A percentile compares a stretch with the other conserved stretches of the same genome.
These are phyloP conservation scores for Aplidium turbinatum DNA, from an alignment of 23 tunicate genomes.

Conservation along the genomic window DNA sequence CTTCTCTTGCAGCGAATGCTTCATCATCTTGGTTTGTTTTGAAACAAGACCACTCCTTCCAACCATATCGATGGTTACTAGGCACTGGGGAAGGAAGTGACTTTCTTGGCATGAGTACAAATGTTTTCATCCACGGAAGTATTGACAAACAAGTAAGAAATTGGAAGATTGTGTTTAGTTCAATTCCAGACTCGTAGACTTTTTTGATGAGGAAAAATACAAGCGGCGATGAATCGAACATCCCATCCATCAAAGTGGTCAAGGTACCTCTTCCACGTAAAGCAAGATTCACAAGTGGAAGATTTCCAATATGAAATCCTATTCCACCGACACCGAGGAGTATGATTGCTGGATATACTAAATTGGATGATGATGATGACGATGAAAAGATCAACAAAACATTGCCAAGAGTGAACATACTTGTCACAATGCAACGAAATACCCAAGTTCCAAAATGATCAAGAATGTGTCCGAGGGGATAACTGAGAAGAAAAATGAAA, in stretches of 20 bases:
- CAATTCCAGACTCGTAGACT: conserved; percentile 31
- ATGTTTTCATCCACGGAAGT: conserved; percentile 52
- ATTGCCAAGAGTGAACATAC: too few species aligned
- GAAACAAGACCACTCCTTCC: conserved; percentile 6
- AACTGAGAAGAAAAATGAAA: conserved; percentile 8
- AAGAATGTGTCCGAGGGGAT: conserved; percentile 37
- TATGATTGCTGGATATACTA: conserved; percentile 43
- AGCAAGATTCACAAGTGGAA: conserved; percentile 50
- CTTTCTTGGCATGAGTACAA: conserved; percentile 37
- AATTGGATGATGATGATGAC: conserved; percentile 16
- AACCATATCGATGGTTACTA: not conserved
- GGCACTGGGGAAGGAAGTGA: conserved; percentile 29
- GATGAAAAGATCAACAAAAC: too few species aligned
- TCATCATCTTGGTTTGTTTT: not conserved
- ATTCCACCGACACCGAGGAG: conserved; percentile 35
- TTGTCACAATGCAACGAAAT: conserved; percentile 23
- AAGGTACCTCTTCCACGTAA: conserved; percentile 16
- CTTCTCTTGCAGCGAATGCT: too few species aligned
- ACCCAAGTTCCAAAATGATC: conserved; percentile 57
- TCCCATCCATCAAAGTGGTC: conserved; percentile 44
- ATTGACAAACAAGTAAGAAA: conserved; percentile 22
- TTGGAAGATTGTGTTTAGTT: conserved; percentile 24
- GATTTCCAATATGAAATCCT: conserved; percentile 26
- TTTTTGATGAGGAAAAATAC: conserved; percentile 46
- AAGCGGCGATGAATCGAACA: conserved; percentile 42